These are phyloP conservation scores for Macroglossus sobrinus DNA, from an alignment of 2,113 vertebrate genomes.

Conservation along the genomic window DNA sequence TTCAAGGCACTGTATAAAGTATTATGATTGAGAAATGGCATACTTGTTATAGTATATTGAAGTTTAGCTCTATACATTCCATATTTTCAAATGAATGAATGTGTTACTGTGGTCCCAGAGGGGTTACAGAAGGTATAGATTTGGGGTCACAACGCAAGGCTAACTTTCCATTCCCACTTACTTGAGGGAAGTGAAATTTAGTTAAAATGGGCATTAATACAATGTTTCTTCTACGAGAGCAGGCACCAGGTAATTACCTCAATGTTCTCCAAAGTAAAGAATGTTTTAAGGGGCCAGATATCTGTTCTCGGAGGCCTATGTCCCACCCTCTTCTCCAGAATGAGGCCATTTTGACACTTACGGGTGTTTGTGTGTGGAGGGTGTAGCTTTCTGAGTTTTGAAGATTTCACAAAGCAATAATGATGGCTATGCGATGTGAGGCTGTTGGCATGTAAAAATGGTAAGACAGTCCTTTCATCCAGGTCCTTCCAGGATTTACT, in stretches of 20 bases:
- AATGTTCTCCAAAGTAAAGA: neutral
- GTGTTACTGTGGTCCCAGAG: neutral
- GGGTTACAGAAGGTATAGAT: neutral
- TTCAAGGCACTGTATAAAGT: neutral
- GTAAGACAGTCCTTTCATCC: neutral
- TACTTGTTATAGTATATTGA: neutral
- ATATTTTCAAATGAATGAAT: conserved; percentile 8
- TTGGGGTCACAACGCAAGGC: neutral
- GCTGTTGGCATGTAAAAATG: neutral
- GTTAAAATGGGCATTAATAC: neutral
- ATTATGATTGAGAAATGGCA: neutral
- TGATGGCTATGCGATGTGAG: neutral
- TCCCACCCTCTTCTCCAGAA: neutral
- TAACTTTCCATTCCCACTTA: conserved; percentile 24
- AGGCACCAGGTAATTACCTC: neutral
- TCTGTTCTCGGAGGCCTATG: neutral
- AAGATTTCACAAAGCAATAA: neutral
- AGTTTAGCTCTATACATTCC: neutral
- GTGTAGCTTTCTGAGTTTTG: neutral
- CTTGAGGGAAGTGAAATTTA: neutral
- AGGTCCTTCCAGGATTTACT: neutral
- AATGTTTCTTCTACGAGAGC: neutral
- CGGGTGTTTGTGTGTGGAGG: no score
- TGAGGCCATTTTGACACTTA: neutral
- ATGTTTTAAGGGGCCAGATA: neutral